Base-by-base conservation (phyloP, 2,888 invertebrate species). In the Pseudanteris insignis region DNA sequence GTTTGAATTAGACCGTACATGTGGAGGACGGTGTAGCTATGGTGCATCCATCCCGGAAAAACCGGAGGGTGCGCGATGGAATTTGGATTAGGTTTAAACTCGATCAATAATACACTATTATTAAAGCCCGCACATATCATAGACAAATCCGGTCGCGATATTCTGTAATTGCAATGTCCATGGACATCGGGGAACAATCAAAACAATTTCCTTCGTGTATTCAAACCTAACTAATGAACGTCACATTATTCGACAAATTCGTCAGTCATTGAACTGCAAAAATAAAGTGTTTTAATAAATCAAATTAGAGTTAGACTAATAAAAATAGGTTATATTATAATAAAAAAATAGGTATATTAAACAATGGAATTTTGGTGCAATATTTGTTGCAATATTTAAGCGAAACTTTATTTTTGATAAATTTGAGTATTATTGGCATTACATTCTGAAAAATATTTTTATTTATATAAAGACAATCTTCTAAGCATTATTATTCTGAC, bases 31-130 rank as follows among this genome's bases (percentile, higher is more conserved):
- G 51, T 5, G 40, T 46, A 51, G 40, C 47, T 51, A 44, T 2
- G 21, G 29, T 26, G 24, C 30, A 43, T 41, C 51, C 47, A 50
- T 47, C 59, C 36, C 47, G 40, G 41, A 28, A 47, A 10, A 41
- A 26, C 28, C 18, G 7, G 18, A 41, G 59, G 47, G 53, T 41
- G 51, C 28, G 18, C 36, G 29, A 34, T 11, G 47, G 36, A 59
- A 59, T 59, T 59, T 53, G 36, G 30, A 47, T 47, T 37, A 48
- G 54, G 48, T 60, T 60, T 60, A 60, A 54, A 54, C 30, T 44
- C 60, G 60, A 60, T 60, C 60, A 54, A 60, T 60, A 60, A 54
- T 48, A 54, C 34, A 60, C 48, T 53, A 47, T 60, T 48, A 60
- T 60, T 53, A 53, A 53, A 60, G 47, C 60, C 41, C 38, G 38